phyloP scores from a whole-genome alignment of 2,113 vertebrate genomes.

The Cyanoderma ruficeps region DNA sequence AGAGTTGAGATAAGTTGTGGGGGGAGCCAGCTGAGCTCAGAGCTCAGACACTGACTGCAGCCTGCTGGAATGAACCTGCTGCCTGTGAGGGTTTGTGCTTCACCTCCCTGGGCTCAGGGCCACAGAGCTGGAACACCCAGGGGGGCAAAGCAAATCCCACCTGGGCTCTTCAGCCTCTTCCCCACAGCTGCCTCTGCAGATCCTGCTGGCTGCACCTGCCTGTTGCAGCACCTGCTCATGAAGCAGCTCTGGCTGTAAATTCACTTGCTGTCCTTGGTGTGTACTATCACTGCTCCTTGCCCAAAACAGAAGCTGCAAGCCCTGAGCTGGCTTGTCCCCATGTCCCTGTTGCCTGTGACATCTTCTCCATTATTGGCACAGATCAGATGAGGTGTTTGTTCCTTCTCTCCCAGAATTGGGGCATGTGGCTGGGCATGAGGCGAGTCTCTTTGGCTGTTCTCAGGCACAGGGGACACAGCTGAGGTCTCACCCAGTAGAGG shows the following conservation, averaged over 20 bases:
- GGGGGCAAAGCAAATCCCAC: neutral
- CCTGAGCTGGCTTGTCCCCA: neutral
- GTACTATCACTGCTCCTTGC: neutral
- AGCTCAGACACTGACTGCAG: neutral
- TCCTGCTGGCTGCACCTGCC: neutral
- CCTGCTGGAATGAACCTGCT: neutral
- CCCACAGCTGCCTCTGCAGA: neutral
- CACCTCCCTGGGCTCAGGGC: neutral
- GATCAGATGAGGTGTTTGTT: neutral
- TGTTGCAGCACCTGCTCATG: neutral
- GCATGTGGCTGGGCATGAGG: rapidly evolving
- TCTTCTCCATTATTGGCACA: neutral
- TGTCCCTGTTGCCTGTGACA: neutral
- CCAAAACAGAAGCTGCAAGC: neutral
- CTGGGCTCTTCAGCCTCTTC: neutral
- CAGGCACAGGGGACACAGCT: neutral
- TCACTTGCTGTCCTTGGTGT: neutral
- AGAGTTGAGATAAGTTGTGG: conserved; percentile 32
- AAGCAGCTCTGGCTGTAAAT: neutral
- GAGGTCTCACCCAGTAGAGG: neutral
- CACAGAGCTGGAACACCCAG: neutral
- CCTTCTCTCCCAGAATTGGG: neutral
- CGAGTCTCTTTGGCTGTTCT: neutral
- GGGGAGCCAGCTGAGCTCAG: neutral
- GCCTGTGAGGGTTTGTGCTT: neutral